A percentile compares a stretch with the other conserved stretches of the same genome.
Evolutionary conservation across 2,113 vertebrate genomes (phyloP).

Genomic region (Neomonachus schauinslandi): DNA sequence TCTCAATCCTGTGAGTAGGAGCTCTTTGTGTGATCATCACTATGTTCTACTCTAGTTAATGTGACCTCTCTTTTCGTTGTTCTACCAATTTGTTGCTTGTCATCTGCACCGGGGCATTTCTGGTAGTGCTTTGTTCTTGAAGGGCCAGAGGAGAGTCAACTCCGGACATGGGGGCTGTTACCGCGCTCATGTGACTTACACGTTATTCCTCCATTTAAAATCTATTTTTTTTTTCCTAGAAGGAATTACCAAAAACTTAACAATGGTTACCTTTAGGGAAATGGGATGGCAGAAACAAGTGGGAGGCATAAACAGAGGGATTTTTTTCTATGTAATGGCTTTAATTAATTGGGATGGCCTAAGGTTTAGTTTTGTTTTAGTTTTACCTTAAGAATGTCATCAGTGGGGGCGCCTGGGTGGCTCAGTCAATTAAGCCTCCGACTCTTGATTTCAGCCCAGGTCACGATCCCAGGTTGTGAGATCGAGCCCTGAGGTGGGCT

Average conservation of each 20-base stretch:
- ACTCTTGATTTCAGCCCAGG: background rate
- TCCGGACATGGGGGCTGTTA: background rate
- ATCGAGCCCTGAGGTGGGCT: background rate
- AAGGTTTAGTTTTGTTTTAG: background rate
- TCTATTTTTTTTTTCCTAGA: background rate
- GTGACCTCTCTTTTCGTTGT: background rate
- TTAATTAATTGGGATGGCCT: background rate
- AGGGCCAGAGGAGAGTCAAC: background rate
- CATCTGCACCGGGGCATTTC: background rate
- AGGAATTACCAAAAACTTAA: background rate
- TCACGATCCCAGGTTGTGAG: background rate
- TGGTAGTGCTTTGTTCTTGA: background rate
- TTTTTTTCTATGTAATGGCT: background rate
- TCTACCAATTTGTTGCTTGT: background rate
- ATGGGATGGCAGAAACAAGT: background rate
- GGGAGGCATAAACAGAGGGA: background rate
- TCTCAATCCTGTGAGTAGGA: background rate
- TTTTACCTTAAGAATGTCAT: slow-evolving; percentile 1
- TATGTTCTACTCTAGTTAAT: background rate
- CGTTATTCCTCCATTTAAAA: background rate
- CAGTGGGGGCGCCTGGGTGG: background rate
- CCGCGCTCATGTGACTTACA: background rate
- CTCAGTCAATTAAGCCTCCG: background rate
- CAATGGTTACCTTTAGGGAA: background rate
- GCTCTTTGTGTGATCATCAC: background rate